A percentile compares a stretch with the other conserved stretches of the same genome.
Conservation (phyloP, 1,140 invertebrate species). For the Drosophila tropicalis region DNA sequence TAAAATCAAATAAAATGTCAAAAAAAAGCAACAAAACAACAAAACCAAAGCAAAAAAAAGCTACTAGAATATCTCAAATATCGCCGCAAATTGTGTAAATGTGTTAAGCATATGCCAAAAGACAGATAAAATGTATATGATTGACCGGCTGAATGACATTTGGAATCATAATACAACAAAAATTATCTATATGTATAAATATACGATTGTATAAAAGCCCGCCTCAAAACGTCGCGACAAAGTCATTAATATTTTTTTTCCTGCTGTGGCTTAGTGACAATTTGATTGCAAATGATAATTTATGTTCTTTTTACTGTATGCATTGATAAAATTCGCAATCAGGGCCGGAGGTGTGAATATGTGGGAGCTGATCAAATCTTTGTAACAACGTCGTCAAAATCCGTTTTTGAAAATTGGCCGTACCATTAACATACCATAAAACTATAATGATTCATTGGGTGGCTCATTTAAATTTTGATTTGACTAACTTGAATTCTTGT, state of each 20-base stretch:
- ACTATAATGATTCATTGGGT: too few species aligned
- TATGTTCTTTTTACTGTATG: constrained; percentile 38
- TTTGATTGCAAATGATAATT: constrained; percentile 58
- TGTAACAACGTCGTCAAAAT: not conserved
- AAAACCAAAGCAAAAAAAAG: constrained; percentile 18
- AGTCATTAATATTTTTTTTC: constrained; percentile 45
- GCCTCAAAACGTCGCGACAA: constrained; percentile 22
- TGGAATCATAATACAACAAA: not conserved
- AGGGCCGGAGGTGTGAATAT: not conserved
- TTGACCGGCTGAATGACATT: constrained; percentile 10
- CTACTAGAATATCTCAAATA: constrained; percentile 15
- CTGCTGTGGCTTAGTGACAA: constrained; percentile 11
- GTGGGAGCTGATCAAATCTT: not conserved
- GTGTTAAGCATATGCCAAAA: constrained; percentile 57
- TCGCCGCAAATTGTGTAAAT: constrained; percentile 41
- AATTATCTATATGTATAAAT: constrained; percentile 13
- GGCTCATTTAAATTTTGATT: not conserved
- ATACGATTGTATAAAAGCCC: constrained; percentile 10
- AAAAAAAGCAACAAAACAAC: constrained; percentile 22
- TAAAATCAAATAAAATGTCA: constrained; percentile 46
- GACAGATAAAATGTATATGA: constrained; percentile 4
- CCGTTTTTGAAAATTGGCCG: not conserved
- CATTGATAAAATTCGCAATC: constrained; percentile 44
- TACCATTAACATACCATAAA: too few species aligned
- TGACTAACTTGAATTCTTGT: not conserved